Conservation (phyloP, 2,888 invertebrate species). For the Platycnemis pennipes region DNA sequence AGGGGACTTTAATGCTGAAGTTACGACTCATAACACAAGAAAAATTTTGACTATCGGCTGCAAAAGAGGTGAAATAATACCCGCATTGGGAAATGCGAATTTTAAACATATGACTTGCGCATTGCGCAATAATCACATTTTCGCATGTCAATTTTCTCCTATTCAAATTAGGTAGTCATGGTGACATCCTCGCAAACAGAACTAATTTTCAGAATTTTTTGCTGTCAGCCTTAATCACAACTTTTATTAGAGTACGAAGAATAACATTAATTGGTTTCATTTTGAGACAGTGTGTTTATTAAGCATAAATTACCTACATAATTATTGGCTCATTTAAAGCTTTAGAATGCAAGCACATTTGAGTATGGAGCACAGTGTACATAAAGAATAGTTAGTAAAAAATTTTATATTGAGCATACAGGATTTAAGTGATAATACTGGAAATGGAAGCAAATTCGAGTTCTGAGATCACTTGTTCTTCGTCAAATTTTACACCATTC, state of each 20-base stretch:
- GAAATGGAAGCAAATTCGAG: conserved; percentile 62
- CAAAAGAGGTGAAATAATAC: background rate
- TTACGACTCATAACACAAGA: background rate
- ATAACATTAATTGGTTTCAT: background rate
- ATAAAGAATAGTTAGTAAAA: conserved; percentile 58
- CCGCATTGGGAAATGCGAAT: conserved; percentile 55
- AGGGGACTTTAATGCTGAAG: background rate
- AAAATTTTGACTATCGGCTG: conserved; percentile 43
- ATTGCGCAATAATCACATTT: background rate
- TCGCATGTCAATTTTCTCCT: background rate
- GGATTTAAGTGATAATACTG: conserved; percentile 57
- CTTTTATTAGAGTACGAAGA: no score
- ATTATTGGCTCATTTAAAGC: conserved; percentile 62
- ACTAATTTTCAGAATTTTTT: no score
- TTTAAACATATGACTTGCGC: conserved; percentile 16
- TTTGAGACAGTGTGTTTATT: conserved; percentile 60
- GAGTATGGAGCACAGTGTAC: conserved; percentile 65
- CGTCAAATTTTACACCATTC: conserved; percentile 1
- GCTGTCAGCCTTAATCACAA: no score
- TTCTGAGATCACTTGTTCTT: conserved; percentile 54
- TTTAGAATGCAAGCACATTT: conserved; percentile 66
- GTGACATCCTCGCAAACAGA: background rate
- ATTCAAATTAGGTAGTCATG: background rate
- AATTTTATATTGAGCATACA: conserved; percentile 61
- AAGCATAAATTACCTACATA: conserved; percentile 67